phyloP scores from a whole-genome alignment of 2,888 invertebrate species.

The Sthenelais limicola region DNA sequence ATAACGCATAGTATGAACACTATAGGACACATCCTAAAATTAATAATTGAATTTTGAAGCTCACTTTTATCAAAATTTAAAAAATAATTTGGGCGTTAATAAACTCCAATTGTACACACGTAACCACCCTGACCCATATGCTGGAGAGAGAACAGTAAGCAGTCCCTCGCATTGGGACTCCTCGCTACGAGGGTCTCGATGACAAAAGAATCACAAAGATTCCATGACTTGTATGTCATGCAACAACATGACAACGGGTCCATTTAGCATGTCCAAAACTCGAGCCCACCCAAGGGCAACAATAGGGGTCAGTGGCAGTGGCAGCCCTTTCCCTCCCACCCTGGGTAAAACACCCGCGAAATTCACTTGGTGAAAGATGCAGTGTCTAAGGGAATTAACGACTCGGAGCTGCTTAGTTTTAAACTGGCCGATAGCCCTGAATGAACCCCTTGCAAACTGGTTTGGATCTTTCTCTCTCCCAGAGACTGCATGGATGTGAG shows the following conservation, averaged over 20 bases:
- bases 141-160: no score
- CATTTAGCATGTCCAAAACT: not conserved
- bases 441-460: no score
- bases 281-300: slow-evolving; percentile 28
- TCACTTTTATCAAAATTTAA: no score
- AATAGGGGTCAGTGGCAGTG: slow-evolving; percentile 32
- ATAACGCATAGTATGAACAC: no score
- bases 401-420: not conserved
- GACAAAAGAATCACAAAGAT: slow-evolving; percentile 18
- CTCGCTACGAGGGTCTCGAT: slow-evolving; percentile 19
- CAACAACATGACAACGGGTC: slow-evolving; percentile 29
- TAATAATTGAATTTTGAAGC: no score
- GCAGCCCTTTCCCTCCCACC: no score
- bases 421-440: not conserved
- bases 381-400: not conserved
- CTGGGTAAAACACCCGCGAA: no score
- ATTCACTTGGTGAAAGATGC: not conserved
- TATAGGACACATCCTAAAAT: no score
- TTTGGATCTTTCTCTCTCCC: no score
- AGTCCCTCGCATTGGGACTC: not conserved
- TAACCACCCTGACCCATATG: not conserved
- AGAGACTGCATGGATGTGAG: no score
- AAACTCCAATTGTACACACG: no score
- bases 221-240: slow-evolving; percentile 26
- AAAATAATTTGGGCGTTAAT: no score